phyloP scores from a whole-genome alignment of 92 coral and sea anemone genomes.

The Galaxea fascicularis region DNA sequence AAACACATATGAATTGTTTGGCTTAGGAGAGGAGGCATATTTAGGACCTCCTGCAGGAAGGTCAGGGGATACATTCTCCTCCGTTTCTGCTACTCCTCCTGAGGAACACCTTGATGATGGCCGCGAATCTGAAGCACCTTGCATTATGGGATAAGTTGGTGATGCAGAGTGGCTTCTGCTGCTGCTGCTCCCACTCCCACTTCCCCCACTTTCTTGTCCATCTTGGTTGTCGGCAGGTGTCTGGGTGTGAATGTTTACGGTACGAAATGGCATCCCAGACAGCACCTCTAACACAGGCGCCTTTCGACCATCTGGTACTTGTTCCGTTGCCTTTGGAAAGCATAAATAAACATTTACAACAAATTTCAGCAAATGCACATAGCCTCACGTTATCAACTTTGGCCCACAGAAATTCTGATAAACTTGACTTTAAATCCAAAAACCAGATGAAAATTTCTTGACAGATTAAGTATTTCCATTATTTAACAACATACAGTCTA shows the following conservation, averaged over 20 bases:
- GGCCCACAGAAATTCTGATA: no score
- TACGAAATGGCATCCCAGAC: slow-evolving; percentile 70
- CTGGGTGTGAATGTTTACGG: slow-evolving; percentile 86
- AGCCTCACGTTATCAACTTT: background rate
- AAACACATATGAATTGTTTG: slow-evolving; percentile 89
- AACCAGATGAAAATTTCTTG: no score
- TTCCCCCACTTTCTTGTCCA: slow-evolving; percentile 75
- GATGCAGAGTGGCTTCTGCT: slow-evolving; percentile 91
- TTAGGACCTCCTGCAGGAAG: slow-evolving; percentile 77
- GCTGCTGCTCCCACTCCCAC: slow-evolving; percentile 78
- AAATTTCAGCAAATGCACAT: background rate
- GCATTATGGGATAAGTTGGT: slow-evolving; percentile 82
- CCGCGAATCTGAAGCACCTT: slow-evolving; percentile 79
- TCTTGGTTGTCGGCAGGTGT: slow-evolving; percentile 83
- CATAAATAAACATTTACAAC: slow-evolving; percentile 4
- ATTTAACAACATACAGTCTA: background rate
- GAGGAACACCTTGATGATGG: slow-evolving; percentile 89
- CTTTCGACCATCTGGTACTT: slow-evolving; percentile 88
- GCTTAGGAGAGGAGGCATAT: slow-evolving; percentile 96
- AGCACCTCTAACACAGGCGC: slow-evolving; percentile 85
- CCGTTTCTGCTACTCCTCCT: slow-evolving; percentile 76
- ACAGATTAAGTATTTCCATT: no score
- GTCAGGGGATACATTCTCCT: slow-evolving; percentile 81
- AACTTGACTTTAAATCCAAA: no score
- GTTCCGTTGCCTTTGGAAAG: slow-evolving; percentile 62